Percentiles rank a stretch among this genome's conserved stretches.
These are phyloP conservation scores for Carassius auratus DNA, from an alignment of 2,113 vertebrate genomes.

Conservation along the genomic window DNA sequence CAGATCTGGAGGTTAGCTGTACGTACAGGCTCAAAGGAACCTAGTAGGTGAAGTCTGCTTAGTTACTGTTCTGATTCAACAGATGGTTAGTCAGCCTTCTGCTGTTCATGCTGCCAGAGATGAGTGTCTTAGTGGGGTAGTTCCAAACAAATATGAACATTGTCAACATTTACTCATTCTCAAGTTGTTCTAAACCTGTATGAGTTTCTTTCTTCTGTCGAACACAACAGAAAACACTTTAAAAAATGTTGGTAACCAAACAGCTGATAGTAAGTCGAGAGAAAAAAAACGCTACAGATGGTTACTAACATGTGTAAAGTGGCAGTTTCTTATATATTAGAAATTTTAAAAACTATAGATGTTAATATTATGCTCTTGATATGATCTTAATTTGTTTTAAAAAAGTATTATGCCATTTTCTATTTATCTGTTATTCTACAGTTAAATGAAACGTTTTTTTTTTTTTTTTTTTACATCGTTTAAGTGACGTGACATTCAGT, in stretches of 20 bases:
- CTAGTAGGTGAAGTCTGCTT: neutral
- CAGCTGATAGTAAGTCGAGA: neutral
- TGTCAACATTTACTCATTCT: too few species aligned
- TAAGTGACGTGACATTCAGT: too few species aligned
- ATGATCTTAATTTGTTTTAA: neutral
- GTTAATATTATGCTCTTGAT: too few species aligned
- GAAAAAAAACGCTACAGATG: neutral
- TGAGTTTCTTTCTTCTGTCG: too few species aligned
- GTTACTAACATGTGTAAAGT: neutral
- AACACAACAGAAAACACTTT: neutral
- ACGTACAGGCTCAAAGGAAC: neutral
- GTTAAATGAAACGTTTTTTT: too few species aligned
- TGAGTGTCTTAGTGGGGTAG: neutral
- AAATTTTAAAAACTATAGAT: neutral
- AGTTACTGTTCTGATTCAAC: neutral
- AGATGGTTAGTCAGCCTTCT: neutral
- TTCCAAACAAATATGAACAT: too few species aligned
- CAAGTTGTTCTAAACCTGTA: too few species aligned
- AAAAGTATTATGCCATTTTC: too few species aligned
- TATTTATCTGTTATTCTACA: too few species aligned
- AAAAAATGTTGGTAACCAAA: neutral
- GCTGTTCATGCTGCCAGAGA: neutral
- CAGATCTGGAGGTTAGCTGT: conserved; percentile 17
- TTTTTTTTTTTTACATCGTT: too few species aligned
- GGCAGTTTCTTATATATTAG: neutral